Evolutionary conservation across 2,888 invertebrate genomes (phyloP).

Genomic region (Diarsia dahlii): DNA sequence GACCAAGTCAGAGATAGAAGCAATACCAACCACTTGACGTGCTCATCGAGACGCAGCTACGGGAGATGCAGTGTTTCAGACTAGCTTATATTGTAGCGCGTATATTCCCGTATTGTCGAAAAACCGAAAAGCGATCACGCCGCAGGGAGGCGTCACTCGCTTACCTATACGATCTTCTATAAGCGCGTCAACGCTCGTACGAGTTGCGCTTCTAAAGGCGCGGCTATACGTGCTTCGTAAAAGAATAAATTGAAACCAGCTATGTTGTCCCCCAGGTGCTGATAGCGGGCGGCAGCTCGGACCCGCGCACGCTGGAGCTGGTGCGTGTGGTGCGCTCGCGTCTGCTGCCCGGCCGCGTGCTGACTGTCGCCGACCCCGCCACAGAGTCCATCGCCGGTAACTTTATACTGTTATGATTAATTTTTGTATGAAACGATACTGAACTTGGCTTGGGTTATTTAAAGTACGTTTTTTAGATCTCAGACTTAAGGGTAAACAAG

Average conservation of each 20-base stretch:
- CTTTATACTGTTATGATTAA: background rate
- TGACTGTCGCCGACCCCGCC: constrained; percentile 92
- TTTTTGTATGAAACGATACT: no score
- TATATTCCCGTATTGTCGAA: no score
- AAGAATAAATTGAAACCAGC: background rate
- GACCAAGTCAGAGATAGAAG: no score
- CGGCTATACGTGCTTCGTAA: background rate
- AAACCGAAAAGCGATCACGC: no score
- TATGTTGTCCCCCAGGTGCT: constrained; percentile 90
- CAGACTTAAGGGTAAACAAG: no score
- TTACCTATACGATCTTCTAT: no score
- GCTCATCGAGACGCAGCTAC: background rate
- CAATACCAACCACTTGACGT: no score
- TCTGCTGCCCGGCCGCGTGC: constrained; percentile 92
- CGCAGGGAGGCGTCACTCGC: no score
- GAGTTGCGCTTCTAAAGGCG: background rate
- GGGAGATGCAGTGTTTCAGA: background rate
- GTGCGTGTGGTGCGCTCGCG: constrained; percentile 92
- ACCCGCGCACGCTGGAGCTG: constrained; percentile 92
- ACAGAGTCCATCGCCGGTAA: constrained; percentile 84
- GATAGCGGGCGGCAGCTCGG: constrained; percentile 92
- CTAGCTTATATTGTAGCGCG: no score
- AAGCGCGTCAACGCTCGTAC: background rate
- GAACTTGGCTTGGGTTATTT: no score
- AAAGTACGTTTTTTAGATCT: background rate